A percentile compares a stretch with the other conserved stretches of the same genome.
Evolutionary conservation across 1,140 invertebrate species (phyloP).

Genomic region (Procambarus virginalis): DNA sequence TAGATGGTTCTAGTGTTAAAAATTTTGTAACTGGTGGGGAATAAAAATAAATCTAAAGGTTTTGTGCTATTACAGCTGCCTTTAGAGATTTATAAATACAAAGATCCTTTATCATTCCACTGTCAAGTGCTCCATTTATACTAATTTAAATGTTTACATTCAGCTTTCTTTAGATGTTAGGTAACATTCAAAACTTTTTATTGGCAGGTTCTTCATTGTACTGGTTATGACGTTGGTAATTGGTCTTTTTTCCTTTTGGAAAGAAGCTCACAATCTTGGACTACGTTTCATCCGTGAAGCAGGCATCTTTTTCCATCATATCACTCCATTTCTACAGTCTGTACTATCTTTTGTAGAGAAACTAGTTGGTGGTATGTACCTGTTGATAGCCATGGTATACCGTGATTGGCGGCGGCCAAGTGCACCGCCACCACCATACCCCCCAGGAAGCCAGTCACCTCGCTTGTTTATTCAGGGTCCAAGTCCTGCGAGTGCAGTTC

Average conservation of each 20-base stretch:
- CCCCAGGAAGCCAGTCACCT: neutral
- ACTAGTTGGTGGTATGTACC: conserved; percentile 50
- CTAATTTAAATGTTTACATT: neutral
- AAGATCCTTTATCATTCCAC: too few species aligned
- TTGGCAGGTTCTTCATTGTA: conserved; percentile 38
- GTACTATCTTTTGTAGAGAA: conserved; percentile 43
- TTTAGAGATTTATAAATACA: too few species aligned
- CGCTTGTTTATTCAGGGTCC: neutral
- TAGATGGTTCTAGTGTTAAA: too few species aligned
- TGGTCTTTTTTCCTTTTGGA: conserved; percentile 38
- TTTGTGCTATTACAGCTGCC: too few species aligned
- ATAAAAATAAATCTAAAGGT: too few species aligned
- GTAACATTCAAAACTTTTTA: neutral
- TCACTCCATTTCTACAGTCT: conserved; percentile 55
- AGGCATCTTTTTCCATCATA: conserved; percentile 51
- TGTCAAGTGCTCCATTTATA: neutral
- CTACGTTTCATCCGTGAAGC: conserved; percentile 32
- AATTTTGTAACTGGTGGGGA: too few species aligned
- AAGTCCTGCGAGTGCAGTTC: neutral
- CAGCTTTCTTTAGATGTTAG: neutral
- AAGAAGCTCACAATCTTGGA: conserved; percentile 18
- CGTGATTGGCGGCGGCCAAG: conserved; percentile 29
- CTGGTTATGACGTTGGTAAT: conserved; percentile 48
- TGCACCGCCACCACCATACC: conserved; percentile 5
- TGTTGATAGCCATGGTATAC: conserved; percentile 59